These are phyloP conservation scores for Toxotes chatareus DNA, from an alignment of 2,113 vertebrate species.

Conservation along the genomic window DNA sequence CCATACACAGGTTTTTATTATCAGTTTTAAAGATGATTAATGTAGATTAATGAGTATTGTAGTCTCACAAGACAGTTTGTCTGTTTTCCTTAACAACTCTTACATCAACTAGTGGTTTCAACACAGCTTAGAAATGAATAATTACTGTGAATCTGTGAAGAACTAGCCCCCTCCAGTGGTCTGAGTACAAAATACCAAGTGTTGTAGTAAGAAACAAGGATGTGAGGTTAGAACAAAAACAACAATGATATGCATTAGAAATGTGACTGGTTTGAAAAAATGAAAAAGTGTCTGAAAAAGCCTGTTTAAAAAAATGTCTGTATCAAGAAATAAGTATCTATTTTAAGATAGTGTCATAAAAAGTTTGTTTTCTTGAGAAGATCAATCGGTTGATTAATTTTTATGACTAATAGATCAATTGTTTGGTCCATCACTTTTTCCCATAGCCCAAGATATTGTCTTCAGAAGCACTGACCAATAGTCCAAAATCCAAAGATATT, in stretches of 20 bases:
- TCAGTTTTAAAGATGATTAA: neutral
- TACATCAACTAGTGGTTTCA: constrained; percentile 22
- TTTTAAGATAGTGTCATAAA: neutral
- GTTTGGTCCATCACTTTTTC: neutral
- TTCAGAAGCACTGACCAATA: no score
- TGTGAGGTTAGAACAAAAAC: neutral
- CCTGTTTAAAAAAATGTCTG: no score
- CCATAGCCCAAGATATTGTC: no score
- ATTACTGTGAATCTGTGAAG: neutral
- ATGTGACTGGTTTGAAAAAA: neutral
- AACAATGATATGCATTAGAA: neutral
- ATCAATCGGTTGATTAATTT: neutral
- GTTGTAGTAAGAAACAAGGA: neutral
- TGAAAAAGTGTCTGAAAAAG: neutral
- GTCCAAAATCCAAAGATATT: neutral
- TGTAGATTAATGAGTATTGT: no score
- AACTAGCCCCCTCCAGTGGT: constrained; percentile 68
- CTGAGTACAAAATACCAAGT: neutral
- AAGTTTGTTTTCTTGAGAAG: neutral
- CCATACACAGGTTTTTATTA: neutral
- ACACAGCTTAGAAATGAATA: neutral
- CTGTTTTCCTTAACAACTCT: neutral
- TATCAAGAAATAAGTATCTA: no score
- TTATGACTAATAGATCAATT: neutral
- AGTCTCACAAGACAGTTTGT: neutral